Evolutionary conservation across 2,888 invertebrate species (phyloP), one percentile per base, ranked within the genome.

Genomic region (Anarsia innoxiella): DNA sequence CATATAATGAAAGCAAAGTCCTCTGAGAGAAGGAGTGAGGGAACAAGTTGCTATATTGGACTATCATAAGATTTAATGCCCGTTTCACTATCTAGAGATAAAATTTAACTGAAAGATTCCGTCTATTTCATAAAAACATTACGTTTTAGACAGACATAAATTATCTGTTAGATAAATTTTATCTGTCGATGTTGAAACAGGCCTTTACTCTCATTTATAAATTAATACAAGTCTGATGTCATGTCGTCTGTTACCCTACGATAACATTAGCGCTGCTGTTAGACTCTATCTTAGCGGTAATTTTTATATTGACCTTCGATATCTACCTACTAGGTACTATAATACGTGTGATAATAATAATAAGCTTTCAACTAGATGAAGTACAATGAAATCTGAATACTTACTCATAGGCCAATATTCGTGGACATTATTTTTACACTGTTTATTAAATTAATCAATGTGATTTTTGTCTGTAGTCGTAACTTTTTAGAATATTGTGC

Each of bases 371-470:
- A 73, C 66, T 82, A 82, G 78, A 67, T 71, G 61, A 66, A 78
- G 73, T 79, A 83, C 84, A 79, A 79, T 80, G 78, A 79, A 75
- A 70, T 66, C 59, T 64, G 70, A 76, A 66, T 57, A 12, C 28
- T 68, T 64, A 75, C 68, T 68, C 53, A 71, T 83, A 79, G 77
- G 80, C 70, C 80, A 82, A 79, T 74, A 70, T 82, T 79, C 77
- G 74, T 73, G 73, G 75, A 76, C 70, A 76, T 82, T 83, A 84
- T 84, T 83, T 84, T 82, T 82, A 83, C 83, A 84, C 79, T 73
- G 72, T 82, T 74, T 83, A 70, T 66, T 25, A 66, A 61, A 66
- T n/a, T 59, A 53, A 64, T 64, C 56, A 72, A 78, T 77, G 79
- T 79, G 74, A 79, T 77, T 76, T 77, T 71, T 73, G 78, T 67